phyloP scores from a whole-genome alignment of 2,113 vertebrate species.

The Loxodonta africana region DNA sequence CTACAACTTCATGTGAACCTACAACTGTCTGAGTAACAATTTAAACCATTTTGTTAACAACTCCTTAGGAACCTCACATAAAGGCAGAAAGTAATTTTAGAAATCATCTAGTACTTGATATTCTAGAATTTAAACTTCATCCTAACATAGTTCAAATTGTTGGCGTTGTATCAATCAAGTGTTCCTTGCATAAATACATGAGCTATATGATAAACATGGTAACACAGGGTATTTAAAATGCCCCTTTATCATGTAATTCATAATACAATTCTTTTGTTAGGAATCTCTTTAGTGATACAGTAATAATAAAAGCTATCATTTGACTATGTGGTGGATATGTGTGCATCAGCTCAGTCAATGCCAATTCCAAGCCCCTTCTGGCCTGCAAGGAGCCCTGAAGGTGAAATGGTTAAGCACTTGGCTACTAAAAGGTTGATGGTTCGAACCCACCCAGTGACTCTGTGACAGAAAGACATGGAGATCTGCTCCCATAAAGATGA shows the following conservation, averaged over 20 bases:
- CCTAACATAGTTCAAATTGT: background rate
- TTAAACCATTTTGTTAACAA: constrained; percentile 57
- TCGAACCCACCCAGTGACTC: background rate
- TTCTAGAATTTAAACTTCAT: background rate
- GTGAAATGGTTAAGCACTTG: background rate
- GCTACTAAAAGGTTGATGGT: background rate
- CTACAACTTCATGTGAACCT: background rate
- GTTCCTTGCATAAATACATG: background rate
- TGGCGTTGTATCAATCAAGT: background rate
- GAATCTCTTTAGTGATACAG: background rate
- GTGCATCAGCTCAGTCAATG: background rate
- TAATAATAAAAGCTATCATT: background rate
- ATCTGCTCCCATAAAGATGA: background rate
- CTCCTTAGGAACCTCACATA: constrained; percentile 28
- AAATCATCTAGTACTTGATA: constrained; percentile 19
- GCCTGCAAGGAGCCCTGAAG: background rate
- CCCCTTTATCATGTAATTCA: background rate
- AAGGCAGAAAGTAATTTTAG: constrained; percentile 20
- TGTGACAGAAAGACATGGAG: background rate
- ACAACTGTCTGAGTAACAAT: constrained; percentile 35
- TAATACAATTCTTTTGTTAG: background rate
- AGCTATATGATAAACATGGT: background rate
- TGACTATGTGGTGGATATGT: background rate
- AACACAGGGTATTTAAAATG: background rate
- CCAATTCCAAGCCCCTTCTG: background rate